Conservation (phyloP, 2,888 invertebrate genomes). For the Acrobasis suavella region DNA sequence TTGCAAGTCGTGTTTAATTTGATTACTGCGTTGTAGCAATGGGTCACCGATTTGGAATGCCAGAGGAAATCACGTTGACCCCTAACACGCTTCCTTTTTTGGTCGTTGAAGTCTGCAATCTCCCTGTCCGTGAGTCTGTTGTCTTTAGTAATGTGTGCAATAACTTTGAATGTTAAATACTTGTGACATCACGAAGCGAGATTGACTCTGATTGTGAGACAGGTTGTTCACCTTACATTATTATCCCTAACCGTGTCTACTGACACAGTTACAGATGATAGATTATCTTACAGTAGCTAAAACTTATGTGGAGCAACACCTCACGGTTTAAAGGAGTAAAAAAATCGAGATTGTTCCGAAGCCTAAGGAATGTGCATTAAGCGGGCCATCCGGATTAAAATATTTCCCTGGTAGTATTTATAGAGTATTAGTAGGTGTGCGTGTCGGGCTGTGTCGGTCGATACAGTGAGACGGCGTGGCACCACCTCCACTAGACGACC, state of each 20-base stretch:
- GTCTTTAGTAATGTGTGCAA: slow-evolving; percentile 31
- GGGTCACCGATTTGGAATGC: slow-evolving; percentile 75
- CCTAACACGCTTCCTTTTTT: slow-evolving; percentile 70
- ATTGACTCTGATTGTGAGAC: slow-evolving; percentile 39
- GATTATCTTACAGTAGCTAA: slow-evolving; percentile 51
- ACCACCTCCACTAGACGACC: slow-evolving; percentile 72
- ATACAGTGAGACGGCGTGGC: slow-evolving; percentile 80
- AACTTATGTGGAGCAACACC: slow-evolving; percentile 61
- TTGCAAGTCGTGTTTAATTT: slow-evolving; percentile 68
- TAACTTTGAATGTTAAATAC: slow-evolving; percentile 23
- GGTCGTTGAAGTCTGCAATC: slow-evolving; percentile 59
- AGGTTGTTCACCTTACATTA: slow-evolving; percentile 56
- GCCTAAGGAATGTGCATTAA: slow-evolving; percentile 72
- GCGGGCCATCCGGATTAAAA: slow-evolving; percentile 80
- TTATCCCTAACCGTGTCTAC: slow-evolving; percentile 57
- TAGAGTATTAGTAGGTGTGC: slow-evolving; percentile 77
- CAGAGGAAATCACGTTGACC: slow-evolving; percentile 76
- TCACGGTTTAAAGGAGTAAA: slow-evolving; percentile 51
- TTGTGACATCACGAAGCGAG: slow-evolving; percentile 47
- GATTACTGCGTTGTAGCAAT: slow-evolving; percentile 60
- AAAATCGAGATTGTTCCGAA: slow-evolving; percentile 20
- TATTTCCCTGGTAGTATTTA: slow-evolving; percentile 77
- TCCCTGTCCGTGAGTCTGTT: slow-evolving; percentile 51
- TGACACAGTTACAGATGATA: slow-evolving; percentile 60
- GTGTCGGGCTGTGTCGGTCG: slow-evolving; percentile 70